Evolutionary conservation across 2,888 invertebrate species (phyloP).

Genomic region (Cantharis flavilabris): DNA sequence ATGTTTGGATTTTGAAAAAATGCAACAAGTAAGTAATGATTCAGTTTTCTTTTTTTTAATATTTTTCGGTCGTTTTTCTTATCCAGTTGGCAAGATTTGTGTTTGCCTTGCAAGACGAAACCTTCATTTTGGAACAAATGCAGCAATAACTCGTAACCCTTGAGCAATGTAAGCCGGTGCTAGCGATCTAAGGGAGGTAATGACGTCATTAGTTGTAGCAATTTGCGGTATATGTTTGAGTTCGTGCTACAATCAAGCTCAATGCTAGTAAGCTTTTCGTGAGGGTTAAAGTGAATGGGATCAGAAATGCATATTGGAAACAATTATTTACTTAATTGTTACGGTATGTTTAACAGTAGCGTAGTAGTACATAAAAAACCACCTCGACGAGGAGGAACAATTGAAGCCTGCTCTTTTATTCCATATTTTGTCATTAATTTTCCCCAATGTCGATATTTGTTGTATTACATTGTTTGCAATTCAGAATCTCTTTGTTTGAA

Average conservation of each 20-base stretch:
- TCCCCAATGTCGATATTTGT: neutral
- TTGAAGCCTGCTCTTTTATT: neutral
- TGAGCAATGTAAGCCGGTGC: conserved; percentile 21
- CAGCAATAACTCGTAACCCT: conserved; percentile 25
- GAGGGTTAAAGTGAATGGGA: conserved; percentile 18
- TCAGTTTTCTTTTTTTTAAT: neutral
- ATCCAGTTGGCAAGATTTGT: neutral
- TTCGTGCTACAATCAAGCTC: conserved; percentile 29
- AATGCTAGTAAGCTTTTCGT: conserved; percentile 18
- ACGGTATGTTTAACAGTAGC: neutral
- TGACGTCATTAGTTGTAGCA: conserved; percentile 32
- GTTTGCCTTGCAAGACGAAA: neutral
- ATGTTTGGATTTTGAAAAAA: conserved; percentile 94
- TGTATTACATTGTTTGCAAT: neutral
- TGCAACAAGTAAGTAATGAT: conserved; percentile 82
- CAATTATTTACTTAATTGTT: conserved; percentile 19
- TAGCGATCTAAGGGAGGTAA: conserved; percentile 30
- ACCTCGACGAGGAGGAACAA: neutral
- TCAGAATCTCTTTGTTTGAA: neutral
- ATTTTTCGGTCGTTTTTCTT: neutral
- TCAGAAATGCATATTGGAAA: conserved; percentile 11
- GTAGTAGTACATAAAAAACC: neutral
- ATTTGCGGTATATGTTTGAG: conserved; percentile 32
- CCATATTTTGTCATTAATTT: neutral
- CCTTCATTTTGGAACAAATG: conserved; percentile 16